Conservation (phyloP, 2,113 vertebrate genomes). For the Megatriorchis doriae region DNA sequence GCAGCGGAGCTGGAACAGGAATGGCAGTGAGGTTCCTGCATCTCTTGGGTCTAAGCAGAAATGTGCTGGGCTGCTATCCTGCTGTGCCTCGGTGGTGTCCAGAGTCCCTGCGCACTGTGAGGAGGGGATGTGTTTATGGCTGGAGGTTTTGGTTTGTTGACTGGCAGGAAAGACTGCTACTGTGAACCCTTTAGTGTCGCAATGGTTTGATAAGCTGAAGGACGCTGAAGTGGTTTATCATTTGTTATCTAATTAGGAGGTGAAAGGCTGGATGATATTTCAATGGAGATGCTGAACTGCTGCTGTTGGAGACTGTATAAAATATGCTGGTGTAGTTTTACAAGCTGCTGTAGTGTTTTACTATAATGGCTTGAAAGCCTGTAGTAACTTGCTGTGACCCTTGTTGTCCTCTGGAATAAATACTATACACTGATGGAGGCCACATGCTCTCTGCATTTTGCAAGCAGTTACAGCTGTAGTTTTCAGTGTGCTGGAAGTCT, state of each 20-base stretch:
- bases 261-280: constrained; percentile 21
- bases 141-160: not conserved
- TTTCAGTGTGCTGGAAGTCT: not conserved
- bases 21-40: not conserved
- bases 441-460: not conserved
- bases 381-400: not conserved
- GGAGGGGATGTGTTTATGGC: not conserved
- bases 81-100: not conserved
- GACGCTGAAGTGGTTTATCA: not conserved
- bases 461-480: not conserved
- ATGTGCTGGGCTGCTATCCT: not conserved
- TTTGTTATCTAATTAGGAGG: not conserved
- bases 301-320: not conserved
- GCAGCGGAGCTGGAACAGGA: not conserved
- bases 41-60: not conserved
- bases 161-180: not conserved
- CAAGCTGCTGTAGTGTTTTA: not conserved
- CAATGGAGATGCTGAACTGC: not conserved
- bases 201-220: constrained; percentile 17
- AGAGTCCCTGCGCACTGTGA: accelerated
- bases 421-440: not conserved
- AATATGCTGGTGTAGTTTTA: not conserved
- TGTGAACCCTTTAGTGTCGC: not conserved
- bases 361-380: not conserved
- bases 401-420: not conserved